Evolutionary conservation across 2,113 vertebrate species (phyloP).

Genomic region (Indicator indicator): DNA sequence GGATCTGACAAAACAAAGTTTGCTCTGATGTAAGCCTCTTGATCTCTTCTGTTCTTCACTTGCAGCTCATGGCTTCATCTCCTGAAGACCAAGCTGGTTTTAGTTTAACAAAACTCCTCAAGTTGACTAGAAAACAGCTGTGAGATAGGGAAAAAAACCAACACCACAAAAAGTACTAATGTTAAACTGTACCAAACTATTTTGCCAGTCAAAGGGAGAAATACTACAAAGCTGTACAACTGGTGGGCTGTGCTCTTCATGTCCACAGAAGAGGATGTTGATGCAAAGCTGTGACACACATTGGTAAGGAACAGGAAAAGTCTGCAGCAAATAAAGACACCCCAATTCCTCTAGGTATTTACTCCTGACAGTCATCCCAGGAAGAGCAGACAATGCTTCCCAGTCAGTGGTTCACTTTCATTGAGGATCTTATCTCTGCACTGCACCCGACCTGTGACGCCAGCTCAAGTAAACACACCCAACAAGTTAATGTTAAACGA

Average conservation of each 20-base stretch:
- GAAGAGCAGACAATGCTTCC: not conserved
- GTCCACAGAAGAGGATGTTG: not conserved
- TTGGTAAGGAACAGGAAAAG: not conserved
- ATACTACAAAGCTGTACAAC: rapidly evolving
- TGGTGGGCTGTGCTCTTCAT: not conserved
- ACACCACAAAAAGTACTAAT: no score
- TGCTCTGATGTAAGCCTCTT: not conserved
- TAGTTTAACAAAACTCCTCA: not conserved
- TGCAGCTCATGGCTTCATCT: not conserved
- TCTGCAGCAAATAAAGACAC: not conserved
- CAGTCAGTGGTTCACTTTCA: conserved; percentile 45
- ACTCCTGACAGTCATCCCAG: not conserved
- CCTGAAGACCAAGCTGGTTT: not conserved
- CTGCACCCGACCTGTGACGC: not conserved
- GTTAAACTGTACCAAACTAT: not conserved
- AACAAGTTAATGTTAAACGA: not conserved
- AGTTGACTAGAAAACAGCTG: not conserved
- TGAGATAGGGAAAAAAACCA: not conserved
- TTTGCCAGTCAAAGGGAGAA: not conserved
- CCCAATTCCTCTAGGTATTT: conserved; percentile 8
- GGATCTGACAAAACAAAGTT: conserved; percentile 12
- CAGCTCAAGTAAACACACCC: conserved; percentile 9
- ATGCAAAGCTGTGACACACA: not conserved
- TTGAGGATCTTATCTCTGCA: conserved; percentile 57
- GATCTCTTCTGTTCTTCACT: not conserved